Conservation (phyloP, 2,797 vertebrate species). For the Pampus argenteus region DNA sequence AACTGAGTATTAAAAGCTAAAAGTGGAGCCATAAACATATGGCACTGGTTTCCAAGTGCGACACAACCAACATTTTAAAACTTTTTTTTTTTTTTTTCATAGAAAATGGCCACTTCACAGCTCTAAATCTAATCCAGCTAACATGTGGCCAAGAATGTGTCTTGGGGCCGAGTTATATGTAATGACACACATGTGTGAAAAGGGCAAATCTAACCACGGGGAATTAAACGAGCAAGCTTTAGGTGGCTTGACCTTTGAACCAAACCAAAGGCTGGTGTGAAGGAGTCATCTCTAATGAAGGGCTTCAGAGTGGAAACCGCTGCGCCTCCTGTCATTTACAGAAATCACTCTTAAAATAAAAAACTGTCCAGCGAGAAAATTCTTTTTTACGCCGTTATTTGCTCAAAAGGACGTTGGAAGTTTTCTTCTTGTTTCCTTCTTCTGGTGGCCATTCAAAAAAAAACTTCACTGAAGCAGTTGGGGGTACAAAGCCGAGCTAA, state of each 20-base stretch:
- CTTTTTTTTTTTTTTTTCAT: constrained; percentile 30
- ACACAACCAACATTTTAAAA: constrained; percentile 72
- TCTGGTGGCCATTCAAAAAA: constrained; percentile 31
- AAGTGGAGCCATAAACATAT: constrained; percentile 81
- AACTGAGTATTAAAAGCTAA: constrained; percentile 83
- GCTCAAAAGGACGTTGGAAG: constrained; percentile 37
- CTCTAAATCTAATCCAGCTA: constrained; percentile 72
- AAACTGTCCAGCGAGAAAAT: constrained; percentile 42
- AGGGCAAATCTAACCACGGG: constrained; percentile 65
- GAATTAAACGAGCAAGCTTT: constrained; percentile 67
- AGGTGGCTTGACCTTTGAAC: constrained; percentile 78
- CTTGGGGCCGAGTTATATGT: constrained; percentile 67
- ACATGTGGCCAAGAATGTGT: constrained; percentile 76
- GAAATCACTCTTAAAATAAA: constrained; percentile 66
- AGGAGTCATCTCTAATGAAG: constrained; percentile 73
- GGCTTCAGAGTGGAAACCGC: constrained; percentile 61
- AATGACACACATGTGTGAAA: constrained; percentile 79
- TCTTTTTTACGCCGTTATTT: constrained; percentile 48
- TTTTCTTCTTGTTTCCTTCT: too few species aligned
- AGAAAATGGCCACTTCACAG: constrained; percentile 69
- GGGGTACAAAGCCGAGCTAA: background rate
- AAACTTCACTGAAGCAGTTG: constrained; percentile 5
- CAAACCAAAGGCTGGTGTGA: constrained; percentile 63
- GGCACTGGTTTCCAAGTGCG: constrained; percentile 72
- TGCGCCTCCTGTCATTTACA: constrained; percentile 63